phyloP scores from a whole-genome alignment of 2,113 vertebrate genomes.

The Pygoscelis adeliae region DNA sequence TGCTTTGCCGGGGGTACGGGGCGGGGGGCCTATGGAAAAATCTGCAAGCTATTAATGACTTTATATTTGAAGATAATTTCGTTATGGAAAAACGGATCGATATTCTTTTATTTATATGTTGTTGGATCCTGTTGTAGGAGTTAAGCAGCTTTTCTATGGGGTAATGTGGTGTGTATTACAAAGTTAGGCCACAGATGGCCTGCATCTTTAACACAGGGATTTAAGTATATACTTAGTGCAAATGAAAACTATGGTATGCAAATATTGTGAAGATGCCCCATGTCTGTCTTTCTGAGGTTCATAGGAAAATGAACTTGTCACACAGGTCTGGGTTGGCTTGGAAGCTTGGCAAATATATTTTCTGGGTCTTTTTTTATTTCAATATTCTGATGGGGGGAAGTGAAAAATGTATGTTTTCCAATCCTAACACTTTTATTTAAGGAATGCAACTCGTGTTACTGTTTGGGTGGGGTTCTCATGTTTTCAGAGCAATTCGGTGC shows the following conservation, averaged over 20 bases:
- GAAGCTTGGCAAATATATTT: neutral
- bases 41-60: neutral
- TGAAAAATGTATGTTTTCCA: neutral
- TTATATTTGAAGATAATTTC: neutral
- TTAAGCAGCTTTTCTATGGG: neutral
- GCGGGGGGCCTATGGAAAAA: neutral
- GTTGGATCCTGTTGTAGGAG: neutral
- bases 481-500: neutral
- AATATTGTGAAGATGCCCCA: neutral
- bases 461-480: neutral
- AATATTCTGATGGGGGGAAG: rapidly evolving
- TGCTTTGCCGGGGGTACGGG: neutral
- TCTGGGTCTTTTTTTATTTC: neutral
- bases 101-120: neutral
- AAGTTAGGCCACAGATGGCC: neutral
- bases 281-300: neutral
- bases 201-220: neutral
- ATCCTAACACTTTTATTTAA: neutral
- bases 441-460: neutral
- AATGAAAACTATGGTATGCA: neutral
- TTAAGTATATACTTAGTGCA: neutral
- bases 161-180: rapidly evolving
- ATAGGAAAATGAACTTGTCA: neutral
- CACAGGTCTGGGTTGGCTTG: neutral
- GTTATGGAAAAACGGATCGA: neutral